A percentile compares a stretch with the other conserved stretches of the same genome.
Conservation (phyloP, 2,113 vertebrate species). For the Tricholaema leucomelas region DNA sequence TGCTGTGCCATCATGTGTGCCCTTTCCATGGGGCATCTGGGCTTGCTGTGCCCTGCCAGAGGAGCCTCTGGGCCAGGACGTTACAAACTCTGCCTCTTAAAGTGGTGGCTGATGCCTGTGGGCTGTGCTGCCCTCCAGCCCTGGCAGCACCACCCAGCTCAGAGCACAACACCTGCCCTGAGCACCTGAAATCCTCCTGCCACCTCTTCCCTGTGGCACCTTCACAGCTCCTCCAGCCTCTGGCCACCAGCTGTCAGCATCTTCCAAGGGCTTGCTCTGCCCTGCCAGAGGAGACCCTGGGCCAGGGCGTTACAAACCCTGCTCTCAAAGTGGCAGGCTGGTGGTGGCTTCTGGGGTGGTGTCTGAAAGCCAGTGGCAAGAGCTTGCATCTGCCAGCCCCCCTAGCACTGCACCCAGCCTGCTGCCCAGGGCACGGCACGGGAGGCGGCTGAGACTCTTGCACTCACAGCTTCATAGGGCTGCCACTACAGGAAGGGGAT, state of each 20-base stretch:
- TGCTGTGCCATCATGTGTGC: background rate
- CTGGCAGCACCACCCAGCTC: background rate
- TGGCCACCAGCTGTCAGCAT: background rate
- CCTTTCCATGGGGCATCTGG: background rate
- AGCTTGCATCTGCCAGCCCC: background rate
- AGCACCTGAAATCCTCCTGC: background rate
- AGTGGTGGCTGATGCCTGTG: background rate
- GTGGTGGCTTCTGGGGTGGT: background rate
- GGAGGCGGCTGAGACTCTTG: background rate
- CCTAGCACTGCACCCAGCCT: background rate
- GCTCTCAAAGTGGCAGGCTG: no score
- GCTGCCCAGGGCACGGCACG: background rate
- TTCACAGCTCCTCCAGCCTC: background rate
- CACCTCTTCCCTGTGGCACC: accelerated
- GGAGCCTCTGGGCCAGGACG: no score
- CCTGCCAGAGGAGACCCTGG: no score
- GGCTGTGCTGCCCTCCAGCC: background rate
- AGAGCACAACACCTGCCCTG: no score
- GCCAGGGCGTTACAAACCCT: no score
- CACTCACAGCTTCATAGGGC: background rate
- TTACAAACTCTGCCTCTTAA: background rate
- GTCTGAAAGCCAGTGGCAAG: background rate
- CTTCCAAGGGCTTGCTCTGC: background rate
- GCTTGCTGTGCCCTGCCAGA: no score
- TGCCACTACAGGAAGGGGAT: background rate